Conservation (phyloP, 2,797 vertebrate species). For the Cyprinodon diabolis region DNA sequence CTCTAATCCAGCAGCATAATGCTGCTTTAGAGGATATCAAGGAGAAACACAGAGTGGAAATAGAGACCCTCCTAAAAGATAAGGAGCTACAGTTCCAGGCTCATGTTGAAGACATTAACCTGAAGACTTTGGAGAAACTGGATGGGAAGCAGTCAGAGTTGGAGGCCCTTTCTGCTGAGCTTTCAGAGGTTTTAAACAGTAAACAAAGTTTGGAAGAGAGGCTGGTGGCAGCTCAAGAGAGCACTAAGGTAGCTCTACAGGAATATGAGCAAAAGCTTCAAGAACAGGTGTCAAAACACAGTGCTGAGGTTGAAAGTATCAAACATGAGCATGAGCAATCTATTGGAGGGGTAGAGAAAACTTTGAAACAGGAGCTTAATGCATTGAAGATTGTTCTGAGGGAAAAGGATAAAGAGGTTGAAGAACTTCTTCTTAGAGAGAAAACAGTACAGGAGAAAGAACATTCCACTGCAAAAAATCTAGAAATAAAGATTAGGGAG, state of each 20-base stretch:
- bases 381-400: conserved; percentile 82
- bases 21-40: conserved; percentile 79
- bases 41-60: conserved; percentile 80
- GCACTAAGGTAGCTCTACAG: conserved; percentile 64
- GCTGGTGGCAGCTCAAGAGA: conserved; percentile 71
- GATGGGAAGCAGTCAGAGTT: conserved; percentile 90
- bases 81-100: conserved; percentile 86
- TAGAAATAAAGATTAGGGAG: conserved; percentile 76
- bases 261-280: conserved; percentile 82
- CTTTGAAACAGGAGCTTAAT: conserved; percentile 85
- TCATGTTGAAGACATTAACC: conserved; percentile 93
- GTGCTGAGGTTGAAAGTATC: conserved; percentile 77
- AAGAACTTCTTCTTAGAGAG: conserved; percentile 74
- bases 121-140: conserved; percentile 90
- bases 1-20: conserved; percentile 78
- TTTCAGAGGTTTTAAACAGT: conserved; percentile 82
- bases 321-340: conserved; percentile 82
- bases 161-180: conserved; percentile 86
- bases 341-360: conserved; percentile 81
- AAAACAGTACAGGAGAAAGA: conserved; percentile 76
- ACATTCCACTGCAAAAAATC: conserved; percentile 70
- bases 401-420: conserved; percentile 84
- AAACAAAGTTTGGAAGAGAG: conserved; percentile 84
- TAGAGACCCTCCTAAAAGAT: conserved; percentile 83
- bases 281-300: conserved; percentile 80